Evolutionary conservation across 2,113 vertebrate genomes (phyloP).

Genomic region (Coregonus clupeaformis): DNA sequence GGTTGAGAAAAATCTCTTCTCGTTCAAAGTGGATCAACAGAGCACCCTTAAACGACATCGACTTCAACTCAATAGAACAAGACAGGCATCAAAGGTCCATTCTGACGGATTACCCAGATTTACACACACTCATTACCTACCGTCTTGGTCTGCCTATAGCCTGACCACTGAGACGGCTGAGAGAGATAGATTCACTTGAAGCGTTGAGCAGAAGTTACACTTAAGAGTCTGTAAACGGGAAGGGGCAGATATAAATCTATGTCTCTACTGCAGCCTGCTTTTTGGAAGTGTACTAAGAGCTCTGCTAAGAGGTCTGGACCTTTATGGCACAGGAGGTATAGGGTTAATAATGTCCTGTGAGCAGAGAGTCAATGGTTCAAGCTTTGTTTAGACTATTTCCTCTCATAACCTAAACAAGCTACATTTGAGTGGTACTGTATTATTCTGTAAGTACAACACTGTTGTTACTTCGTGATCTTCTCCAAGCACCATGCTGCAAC

Average conservation of each 20-base stretch:
- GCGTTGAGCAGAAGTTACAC: too few species aligned
- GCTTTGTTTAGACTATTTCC: too few species aligned
- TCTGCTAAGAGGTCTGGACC: not conserved
- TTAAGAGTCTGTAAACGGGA: not conserved
- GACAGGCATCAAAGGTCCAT: not conserved
- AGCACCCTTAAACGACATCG: not conserved
- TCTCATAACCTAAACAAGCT: too few species aligned
- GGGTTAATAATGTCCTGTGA: too few species aligned
- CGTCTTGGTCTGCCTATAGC: not conserved
- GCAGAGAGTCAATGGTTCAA: too few species aligned
- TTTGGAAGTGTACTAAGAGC: not conserved
- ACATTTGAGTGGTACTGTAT: too few species aligned
- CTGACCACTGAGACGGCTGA: not conserved
- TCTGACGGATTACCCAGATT: not conserved
- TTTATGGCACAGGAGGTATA: too few species aligned
- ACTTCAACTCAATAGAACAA: slow-evolving; percentile 8
- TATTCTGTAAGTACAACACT: too few species aligned
- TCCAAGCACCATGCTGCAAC: too few species aligned
- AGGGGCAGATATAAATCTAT: too few species aligned
- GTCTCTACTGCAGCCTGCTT: not conserved
- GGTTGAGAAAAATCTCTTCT: not conserved
- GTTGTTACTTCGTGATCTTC: too few species aligned
- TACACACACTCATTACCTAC: not conserved
- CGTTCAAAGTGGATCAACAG: slow-evolving; percentile 2
- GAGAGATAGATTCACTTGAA: not conserved